Evolutionary conservation across 2,113 vertebrate genomes (phyloP), one percentile per base, ranked within the genome.

Genomic region (Atlantisia rogersi): DNA sequence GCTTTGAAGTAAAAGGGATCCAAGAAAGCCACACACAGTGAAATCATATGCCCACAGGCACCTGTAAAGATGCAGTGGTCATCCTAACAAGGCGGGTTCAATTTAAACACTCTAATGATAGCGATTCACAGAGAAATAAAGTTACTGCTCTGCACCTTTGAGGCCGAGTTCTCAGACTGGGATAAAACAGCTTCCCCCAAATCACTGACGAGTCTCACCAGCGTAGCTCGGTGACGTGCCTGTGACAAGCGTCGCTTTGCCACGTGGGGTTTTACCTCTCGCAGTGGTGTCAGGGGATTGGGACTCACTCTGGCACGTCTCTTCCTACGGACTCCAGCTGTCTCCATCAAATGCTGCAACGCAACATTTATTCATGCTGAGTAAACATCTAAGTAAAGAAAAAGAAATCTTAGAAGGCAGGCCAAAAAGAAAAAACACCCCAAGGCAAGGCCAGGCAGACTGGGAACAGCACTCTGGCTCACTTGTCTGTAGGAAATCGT

Each of bases 61-160:
- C 18, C 19, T 4, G 1, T 42, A 53, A 59, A 74, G 55, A 50
- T 8, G 71, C 6, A 31, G 31, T 5, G 8, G 37, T 40, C 44
- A 73, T 22, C 67, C 64, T 64, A 18, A 44, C 2, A 31, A 50
- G 63, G 7, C 52, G 42, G 40, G 7, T 15, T 40, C 50, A 63
- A 46, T 29, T 17, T 37, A 94, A 85, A 76, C 55, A 62, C 11
- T 9, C 1, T 11, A 22, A 22, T 10, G 14, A 39, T 0, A 79
- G 39, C 0, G 1, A 78, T 16, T 42, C 12, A 59, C 0, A 85
- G 40, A 77, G 44, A 81, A 92, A 75, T 2, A 53, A 3, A n/a
- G 42, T 17, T 6, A 12, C 35, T 74, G 64, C 70, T 75, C 28
- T 60, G 3, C 98, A 99, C 98, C 98, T 98, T 98, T 12, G 98